Conservation (phyloP, 64 coral and sea anemone genomes). For the Montipora foliosa region DNA sequence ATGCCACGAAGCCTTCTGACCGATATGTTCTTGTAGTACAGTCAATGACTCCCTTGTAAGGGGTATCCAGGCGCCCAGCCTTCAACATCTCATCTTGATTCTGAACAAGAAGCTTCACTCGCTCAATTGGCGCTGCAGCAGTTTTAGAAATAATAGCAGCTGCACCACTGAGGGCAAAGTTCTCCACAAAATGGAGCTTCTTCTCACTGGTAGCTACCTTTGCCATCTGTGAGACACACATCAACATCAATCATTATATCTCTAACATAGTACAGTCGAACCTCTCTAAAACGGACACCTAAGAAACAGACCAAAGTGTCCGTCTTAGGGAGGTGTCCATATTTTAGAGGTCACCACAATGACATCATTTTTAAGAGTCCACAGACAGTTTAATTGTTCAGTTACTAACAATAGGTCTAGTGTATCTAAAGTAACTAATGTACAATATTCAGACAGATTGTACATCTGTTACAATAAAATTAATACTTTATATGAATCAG, state of each 20-base stretch:
- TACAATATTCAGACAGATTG: too few species aligned
- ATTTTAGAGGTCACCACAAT: too few species aligned
- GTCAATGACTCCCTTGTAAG: slow-evolving; percentile 96
- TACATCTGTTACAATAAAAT: too few species aligned
- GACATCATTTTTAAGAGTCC: too few species aligned
- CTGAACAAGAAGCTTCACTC: slow-evolving; percentile 97
- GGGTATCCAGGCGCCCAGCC: slow-evolving; percentile 77
- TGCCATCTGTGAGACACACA: slow-evolving; percentile 24
- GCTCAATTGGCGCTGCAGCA: slow-evolving; percentile 97
- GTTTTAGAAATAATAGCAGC: slow-evolving; percentile 98
- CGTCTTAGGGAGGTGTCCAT: too few species aligned
- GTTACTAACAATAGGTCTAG: too few species aligned
- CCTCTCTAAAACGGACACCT: too few species aligned
- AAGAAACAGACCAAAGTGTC: too few species aligned
- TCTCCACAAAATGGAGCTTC: slow-evolving; percentile 91
- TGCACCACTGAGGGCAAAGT: slow-evolving; percentile 98
- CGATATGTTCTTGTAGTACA: slow-evolving; percentile 85
- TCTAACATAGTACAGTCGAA: neutral
- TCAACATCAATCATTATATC: neutral
- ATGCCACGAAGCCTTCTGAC: slow-evolving; percentile 84
- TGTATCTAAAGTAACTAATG: too few species aligned
- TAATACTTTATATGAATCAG: too few species aligned
- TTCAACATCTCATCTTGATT: slow-evolving; percentile 99
- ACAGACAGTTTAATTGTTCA: too few species aligned
- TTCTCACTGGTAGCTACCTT: slow-evolving; percentile 60